Evolutionary conservation across 2,797 vertebrate species (phyloP).

Genomic region (Myotis daubentonii): DNA sequence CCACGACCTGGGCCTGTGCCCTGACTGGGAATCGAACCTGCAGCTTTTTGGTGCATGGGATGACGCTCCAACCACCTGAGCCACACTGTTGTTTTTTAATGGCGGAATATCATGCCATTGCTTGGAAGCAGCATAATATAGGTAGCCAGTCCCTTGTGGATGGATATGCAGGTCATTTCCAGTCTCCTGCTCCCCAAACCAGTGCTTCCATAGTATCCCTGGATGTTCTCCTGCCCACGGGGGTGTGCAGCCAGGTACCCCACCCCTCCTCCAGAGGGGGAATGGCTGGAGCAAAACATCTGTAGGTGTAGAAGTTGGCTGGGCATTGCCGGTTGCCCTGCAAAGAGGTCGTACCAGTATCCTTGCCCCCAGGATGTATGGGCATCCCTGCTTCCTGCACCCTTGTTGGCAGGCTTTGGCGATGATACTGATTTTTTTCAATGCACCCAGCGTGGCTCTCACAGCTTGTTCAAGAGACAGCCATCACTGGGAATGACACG

Average conservation of each 20-base stretch:
- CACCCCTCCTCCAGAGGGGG: no score
- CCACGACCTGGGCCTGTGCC: no score
- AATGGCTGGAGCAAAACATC: neutral
- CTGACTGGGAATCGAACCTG: no score
- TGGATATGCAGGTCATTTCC: neutral
- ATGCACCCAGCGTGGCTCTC: neutral
- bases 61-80: no score
- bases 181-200: neutral
- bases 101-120: neutral
- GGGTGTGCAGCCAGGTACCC: neutral
- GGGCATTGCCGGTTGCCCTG: neutral
- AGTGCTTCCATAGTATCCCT: neutral
- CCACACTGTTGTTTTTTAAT: neutral
- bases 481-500: neutral
- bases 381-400: neutral
- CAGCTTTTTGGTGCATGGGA: no score
- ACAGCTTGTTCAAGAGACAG: neutral
- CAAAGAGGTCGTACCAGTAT: neutral
- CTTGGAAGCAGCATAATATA: neutral
- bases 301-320: neutral
- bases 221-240: neutral
- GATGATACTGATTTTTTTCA: neutral
- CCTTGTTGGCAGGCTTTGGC: neutral
- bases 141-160: neutral
- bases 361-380: rapidly evolving